Base-by-base conservation (phyloP, 2,113 vertebrate genomes). In the Gymnobelideus leadbeateri region DNA sequence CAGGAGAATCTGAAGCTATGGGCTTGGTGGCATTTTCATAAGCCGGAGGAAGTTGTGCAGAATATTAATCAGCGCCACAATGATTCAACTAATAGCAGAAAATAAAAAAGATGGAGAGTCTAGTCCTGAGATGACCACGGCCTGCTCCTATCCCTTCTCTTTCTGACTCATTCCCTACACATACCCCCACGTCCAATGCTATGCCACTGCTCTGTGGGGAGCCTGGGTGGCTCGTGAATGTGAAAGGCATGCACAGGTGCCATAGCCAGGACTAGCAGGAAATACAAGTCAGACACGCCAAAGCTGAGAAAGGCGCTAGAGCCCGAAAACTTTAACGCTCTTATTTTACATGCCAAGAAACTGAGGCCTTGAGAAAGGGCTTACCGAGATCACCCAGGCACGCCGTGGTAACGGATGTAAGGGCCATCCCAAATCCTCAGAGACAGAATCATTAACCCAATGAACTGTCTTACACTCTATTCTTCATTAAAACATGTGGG, bases 61-160 rank as follows among this genome's bases (percentile, higher is more conserved):
- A 90, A 94, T 51, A 94, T 6, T 21, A 49, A 91, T 68, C 77
- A 93, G 28, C 93, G 91, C 92, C 47, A 77, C 3, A 53, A 57
- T 52, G 37, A 97, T 84, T 43, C n/a, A 43, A 84, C 77, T 4
- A 95, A 21, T 95, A 91, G 21, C 47, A 95, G 52, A 43, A 51
- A n/a, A 53, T n/a, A n/a, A 50, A 91, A 50, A 37, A 50, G 47
- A 92, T 46, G 21, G n/a, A 47, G 28, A 77, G 90, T 52, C 31
- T 49, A 3, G 93, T 28, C 46, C 16, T 10, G 1, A 93, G 11
- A 43, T 23, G 16, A 84, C 43, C 21, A n/a, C 19, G 43, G 68
- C 68, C 68, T 84, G 19, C 68, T n/a, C n/a, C 19, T 43, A 21
- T 43, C 68, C 28, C 68, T 37, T 68, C 68, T 77, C 16, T 68